These are phyloP conservation scores for Branchipolynoe longqiensis DNA, from an alignment of 2,888 invertebrate genomes.

Conservation along the genomic window DNA sequence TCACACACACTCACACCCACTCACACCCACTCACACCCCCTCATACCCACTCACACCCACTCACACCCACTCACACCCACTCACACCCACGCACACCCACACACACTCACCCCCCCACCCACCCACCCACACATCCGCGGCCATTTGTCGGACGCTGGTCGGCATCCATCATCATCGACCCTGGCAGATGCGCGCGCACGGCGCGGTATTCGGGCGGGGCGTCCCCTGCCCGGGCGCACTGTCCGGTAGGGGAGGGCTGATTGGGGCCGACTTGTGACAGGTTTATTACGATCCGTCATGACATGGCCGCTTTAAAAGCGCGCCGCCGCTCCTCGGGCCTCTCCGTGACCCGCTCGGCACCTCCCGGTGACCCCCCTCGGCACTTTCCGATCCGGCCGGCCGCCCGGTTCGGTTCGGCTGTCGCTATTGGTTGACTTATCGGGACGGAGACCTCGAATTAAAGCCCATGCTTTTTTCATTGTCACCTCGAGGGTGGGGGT, in stretches of 20 bases:
- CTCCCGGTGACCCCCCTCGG: slow-evolving; percentile 36
- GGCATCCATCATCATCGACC: slow-evolving; percentile 55
- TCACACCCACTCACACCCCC: no score
- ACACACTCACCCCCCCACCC: no score
- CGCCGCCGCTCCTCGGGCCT: slow-evolving; percentile 38
- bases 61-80: no score
- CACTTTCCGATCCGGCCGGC: slow-evolving; percentile 43
- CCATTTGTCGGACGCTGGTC: slow-evolving; percentile 49
- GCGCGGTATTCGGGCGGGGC: slow-evolving; percentile 45
- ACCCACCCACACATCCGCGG: slow-evolving; percentile 12
- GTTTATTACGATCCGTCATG: slow-evolving; percentile 58
- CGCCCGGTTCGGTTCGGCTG: slow-evolving; percentile 15
- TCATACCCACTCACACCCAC: no score
- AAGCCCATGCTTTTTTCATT: slow-evolving; percentile 54
- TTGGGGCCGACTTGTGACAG: slow-evolving; percentile 57
- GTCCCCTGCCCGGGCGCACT: slow-evolving; percentile 47
- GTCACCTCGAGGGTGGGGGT: slow-evolving; percentile 11
- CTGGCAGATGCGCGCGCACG: slow-evolving; percentile 47
- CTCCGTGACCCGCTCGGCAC: slow-evolving; percentile 45
- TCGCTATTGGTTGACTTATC: slow-evolving; percentile 8
- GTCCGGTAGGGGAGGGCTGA: slow-evolving; percentile 35
- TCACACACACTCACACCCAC: no score
- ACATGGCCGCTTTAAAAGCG: slow-evolving; percentile 54
- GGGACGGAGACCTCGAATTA: no score
- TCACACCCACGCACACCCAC: no score